phyloP scores from a whole-genome alignment of 2,888 invertebrate genomes.

The Lasioglossum leucozonium region DNA sequence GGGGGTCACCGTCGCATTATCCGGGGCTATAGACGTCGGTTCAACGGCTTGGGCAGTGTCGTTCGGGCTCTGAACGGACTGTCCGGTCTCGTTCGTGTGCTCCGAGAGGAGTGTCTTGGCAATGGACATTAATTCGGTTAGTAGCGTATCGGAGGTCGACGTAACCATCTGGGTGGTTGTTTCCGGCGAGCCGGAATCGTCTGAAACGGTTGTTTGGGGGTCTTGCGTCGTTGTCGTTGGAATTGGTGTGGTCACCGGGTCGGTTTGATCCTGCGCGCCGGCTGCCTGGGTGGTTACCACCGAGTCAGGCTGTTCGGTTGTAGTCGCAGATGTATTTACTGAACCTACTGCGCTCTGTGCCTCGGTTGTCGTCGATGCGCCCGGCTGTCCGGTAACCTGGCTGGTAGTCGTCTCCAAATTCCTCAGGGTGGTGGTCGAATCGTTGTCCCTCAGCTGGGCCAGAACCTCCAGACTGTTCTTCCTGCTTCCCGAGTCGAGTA shows the following conservation, averaged over 20 bases:
- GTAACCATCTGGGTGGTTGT: conserved; percentile 37
- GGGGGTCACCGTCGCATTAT: conserved; percentile 40
- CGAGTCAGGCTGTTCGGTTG: conserved; percentile 20
- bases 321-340: conserved; percentile 32
- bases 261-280: conserved; percentile 35
- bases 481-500: conserved; percentile 32
- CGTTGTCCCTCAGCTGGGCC: conserved; percentile 36
- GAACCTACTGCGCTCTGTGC: conserved; percentile 53
- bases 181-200: conserved; percentile 37
- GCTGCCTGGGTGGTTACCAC: conserved; percentile 36
- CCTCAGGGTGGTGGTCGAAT: conserved; percentile 44
- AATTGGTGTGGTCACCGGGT: conserved; percentile 25
- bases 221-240: conserved; percentile 47
- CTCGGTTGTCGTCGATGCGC: conserved; percentile 36
- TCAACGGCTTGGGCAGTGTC: conserved; percentile 36
- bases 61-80: conserved; percentile 16
- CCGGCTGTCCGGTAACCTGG: conserved; percentile 35
- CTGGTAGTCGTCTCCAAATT: conserved; percentile 39
- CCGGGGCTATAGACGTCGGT: conserved; percentile 25
- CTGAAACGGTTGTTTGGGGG: conserved; percentile 31
- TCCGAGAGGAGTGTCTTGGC: conserved; percentile 76
- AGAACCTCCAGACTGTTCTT: conserved; percentile 35
- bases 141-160: conserved; percentile 64
- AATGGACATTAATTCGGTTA: conserved; percentile 75
- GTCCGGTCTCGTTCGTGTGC: conserved; percentile 62